Evolutionary conservation across 2,113 vertebrate genomes (phyloP).

Genomic region (Oryctolagus cuniculus): DNA sequence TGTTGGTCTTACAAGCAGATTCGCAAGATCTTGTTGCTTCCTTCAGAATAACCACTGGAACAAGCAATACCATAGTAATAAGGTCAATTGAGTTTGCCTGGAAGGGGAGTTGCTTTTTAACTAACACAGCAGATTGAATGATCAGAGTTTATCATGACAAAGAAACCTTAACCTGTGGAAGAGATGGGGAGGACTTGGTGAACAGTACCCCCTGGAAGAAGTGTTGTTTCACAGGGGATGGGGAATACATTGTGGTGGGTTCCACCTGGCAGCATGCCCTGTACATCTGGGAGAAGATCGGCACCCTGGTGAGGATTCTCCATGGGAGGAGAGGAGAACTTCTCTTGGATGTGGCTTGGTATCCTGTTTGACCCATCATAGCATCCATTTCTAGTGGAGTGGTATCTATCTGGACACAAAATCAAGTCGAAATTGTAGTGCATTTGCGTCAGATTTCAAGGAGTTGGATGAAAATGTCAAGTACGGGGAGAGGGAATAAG

Average conservation of each 20-base stretch:
- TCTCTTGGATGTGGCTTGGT: slow-evolving; percentile 97
- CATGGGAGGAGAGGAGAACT: slow-evolving; percentile 97
- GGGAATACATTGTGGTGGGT: slow-evolving; percentile 98
- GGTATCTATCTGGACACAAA: slow-evolving; percentile 99
- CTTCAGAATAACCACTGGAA: slow-evolving; percentile 98
- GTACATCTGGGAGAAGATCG: slow-evolving; percentile 99
- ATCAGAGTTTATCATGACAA: slow-evolving; percentile 97
- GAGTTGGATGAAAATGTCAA: slow-evolving; percentile 99
- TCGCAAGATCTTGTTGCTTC: slow-evolving; percentile 98
- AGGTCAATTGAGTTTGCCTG: slow-evolving; percentile 99
- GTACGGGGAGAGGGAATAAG: slow-evolving; percentile 98
- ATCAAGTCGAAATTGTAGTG: slow-evolving; percentile 99
- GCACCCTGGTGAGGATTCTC: slow-evolving; percentile 98
- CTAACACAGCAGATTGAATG: slow-evolving; percentile 98
- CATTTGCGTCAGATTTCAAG: slow-evolving; percentile 99
- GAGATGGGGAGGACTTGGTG: slow-evolving; percentile 97
- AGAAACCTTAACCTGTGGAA: slow-evolving; percentile 97
- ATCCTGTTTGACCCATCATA: slow-evolving; percentile 98
- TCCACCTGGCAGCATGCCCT: slow-evolving; percentile 97
- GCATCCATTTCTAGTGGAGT: slow-evolving; percentile 99
- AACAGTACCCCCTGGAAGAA: slow-evolving; percentile 99
- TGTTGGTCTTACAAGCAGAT: slow-evolving; percentile 96
- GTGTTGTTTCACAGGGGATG: slow-evolving; percentile 98
- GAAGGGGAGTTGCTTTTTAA: slow-evolving; percentile 98
- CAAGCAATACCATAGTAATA: slow-evolving; percentile 99